Evolutionary conservation across 2,113 vertebrate species (phyloP).

Genomic region (Trinectes maculatus): DNA sequence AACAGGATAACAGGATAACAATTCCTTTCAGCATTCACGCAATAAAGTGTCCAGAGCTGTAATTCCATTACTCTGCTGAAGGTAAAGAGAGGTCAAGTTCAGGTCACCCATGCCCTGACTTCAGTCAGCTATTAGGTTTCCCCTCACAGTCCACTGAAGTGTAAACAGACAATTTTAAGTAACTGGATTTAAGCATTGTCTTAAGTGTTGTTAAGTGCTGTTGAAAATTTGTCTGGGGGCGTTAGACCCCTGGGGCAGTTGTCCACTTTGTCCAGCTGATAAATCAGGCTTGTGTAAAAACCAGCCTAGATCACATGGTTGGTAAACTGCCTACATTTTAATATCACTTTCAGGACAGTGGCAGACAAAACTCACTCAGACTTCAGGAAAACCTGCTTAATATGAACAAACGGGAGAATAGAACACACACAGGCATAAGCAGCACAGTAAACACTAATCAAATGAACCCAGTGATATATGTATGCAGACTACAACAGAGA

Average conservation of each 20-base stretch:
- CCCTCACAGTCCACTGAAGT: conserved; percentile 10
- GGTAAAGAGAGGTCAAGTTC: conserved; percentile 18
- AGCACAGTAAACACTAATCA: conserved; percentile 8
- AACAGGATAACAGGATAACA: too few relatives aligned
- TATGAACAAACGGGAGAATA: not conserved
- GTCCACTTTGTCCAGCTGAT: not conserved
- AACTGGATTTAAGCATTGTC: conserved; percentile 16
- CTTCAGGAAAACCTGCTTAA: not conserved
- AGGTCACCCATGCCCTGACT: not conserved
- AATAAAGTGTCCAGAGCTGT: too few relatives aligned
- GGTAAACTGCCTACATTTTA: conserved; percentile 11
- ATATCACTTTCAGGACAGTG: not conserved
- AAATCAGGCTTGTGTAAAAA: not conserved
- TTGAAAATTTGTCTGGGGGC: not conserved
- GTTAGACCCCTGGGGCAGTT: not conserved
- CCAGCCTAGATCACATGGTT: not conserved
- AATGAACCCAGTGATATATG: not conserved
- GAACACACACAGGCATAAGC: too few relatives aligned
- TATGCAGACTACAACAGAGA: conserved; percentile 1
- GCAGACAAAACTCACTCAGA: not conserved
- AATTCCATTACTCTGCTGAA: conserved; percentile 43
- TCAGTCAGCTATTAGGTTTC: conserved; percentile 12
- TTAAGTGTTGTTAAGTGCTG: not conserved
- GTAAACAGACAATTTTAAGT: not conserved
- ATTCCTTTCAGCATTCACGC: too few relatives aligned